Base-by-base conservation (phyloP, 2,797 vertebrate genomes). In the Oryzias sinensis region DNA sequence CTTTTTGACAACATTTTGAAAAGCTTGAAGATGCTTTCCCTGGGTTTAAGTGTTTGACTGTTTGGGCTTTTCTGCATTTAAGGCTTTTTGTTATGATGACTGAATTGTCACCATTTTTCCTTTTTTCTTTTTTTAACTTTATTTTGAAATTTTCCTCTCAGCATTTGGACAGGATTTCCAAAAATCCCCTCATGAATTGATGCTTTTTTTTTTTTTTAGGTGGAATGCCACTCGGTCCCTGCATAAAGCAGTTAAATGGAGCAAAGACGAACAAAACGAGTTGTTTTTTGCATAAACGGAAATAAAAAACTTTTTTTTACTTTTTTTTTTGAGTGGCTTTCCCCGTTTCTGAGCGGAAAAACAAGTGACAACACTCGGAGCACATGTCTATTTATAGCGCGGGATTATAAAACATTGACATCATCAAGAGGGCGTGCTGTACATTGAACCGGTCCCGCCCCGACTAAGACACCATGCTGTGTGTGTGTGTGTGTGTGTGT, bases 391-490 rank as follows among this genome's bases (percentile, higher is more conserved):
- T 67, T 83, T 75, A 87, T 85, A 88, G 81, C 80, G 56, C 67
- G 59, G 74, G 75, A 74, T 84, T 82, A 88, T 79, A 88, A 84
- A 84, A 87, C 86, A 87, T 72, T 86, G 85, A 88, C 85, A 85
- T 87, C 84, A 83, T 87, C 59, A 72, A 79, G 70, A 80, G 70
- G 79, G 75, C 78, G 73, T 82, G 80, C 86, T 90, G 76, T 85
- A 88, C 76, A 88, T 70, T 22, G 66, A 85, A n/a, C 51, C 53
- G 46, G 59, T 59, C 13, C 20, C 45, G 18, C 20, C 20, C 44
- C 59, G 71, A 80, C 54, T 9, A 25, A 56, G 43, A 48, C 59
- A 42, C 70, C 77, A 60, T 47, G 75, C 69, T 70, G 62, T 13
- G 60, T 84, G 85, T 84, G 81, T 29, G 5, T 29, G 5, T 29